phyloP scores from a whole-genome alignment of 2,113 vertebrate genomes.

The Rhizomys pruinosus region DNA sequence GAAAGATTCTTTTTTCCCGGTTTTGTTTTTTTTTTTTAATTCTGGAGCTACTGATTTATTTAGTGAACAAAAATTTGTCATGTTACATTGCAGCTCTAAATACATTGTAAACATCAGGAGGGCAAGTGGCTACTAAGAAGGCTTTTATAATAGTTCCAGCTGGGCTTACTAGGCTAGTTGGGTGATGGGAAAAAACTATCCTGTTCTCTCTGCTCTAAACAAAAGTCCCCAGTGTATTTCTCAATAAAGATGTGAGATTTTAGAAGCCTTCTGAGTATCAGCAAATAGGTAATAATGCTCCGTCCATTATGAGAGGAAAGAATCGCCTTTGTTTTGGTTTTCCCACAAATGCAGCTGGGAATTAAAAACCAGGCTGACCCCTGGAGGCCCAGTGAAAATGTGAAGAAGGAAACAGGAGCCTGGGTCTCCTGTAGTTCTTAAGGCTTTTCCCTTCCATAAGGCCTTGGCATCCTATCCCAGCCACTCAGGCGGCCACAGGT shows the following conservation, averaged over 20 bases:
- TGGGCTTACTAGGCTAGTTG: not conserved
- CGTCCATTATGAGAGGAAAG: constrained; percentile 11
- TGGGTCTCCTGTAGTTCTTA: not conserved
- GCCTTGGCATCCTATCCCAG: not conserved
- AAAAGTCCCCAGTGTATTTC: constrained; percentile 18
- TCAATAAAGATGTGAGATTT: constrained; percentile 55
- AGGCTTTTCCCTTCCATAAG: not conserved
- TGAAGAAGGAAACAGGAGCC: not conserved
- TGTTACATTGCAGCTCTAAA: constrained; percentile 12
- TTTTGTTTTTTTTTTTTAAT: constrained; percentile 18
- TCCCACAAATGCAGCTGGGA: not conserved
- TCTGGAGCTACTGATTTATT: constrained; percentile 26
- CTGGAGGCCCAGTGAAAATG: not conserved
- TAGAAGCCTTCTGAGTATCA: constrained; percentile 21
- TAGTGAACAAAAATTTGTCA: constrained; percentile 18
- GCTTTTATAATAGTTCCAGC: constrained; percentile 18
- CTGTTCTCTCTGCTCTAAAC: constrained; percentile 36
- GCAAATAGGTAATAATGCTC: constrained; percentile 49
- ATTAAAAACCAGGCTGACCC: not conserved
- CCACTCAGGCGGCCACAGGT: not conserved
- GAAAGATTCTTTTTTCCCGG: constrained; percentile 35
- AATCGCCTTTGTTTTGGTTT: not conserved
- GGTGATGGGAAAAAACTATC: not conserved
- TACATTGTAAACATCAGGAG: not conserved
- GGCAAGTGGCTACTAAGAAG: constrained; percentile 8